Evolutionary conservation across 2,888 invertebrate species (phyloP).

Genomic region (Slavum lentiscoides): DNA sequence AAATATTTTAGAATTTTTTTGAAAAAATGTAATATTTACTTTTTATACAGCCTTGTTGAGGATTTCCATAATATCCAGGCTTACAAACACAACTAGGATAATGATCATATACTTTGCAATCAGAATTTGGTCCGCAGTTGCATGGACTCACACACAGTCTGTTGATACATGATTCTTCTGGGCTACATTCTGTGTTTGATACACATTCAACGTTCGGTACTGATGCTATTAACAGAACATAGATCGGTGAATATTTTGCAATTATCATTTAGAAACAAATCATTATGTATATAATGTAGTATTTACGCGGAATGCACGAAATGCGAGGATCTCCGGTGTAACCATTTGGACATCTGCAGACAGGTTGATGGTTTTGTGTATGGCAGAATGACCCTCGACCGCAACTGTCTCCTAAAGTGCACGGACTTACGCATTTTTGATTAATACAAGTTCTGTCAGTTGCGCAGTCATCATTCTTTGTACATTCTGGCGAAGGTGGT

Average conservation of each 20-base stretch:
- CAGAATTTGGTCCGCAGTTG: conserved; percentile 80
- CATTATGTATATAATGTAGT: conserved; percentile 24
- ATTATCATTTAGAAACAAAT: not conserved
- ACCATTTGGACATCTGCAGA: conserved; percentile 80
- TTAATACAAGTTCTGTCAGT: conserved; percentile 75
- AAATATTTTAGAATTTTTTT: conserved; percentile 57
- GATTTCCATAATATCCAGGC: conserved; percentile 82
- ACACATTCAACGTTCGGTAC: conserved; percentile 73
- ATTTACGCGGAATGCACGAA: conserved; percentile 81
- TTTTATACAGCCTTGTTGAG: conserved; percentile 78
- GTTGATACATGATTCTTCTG: conserved; percentile 82
- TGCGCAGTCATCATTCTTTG: conserved; percentile 76
- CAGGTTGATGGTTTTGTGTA: conserved; percentile 73
- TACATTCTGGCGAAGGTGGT: conserved; percentile 70
- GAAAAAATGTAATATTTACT: conserved; percentile 63
- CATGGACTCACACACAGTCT: conserved; percentile 80
- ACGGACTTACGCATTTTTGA: conserved; percentile 78
- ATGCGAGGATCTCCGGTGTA: conserved; percentile 74
- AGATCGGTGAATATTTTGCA: conserved; percentile 37
- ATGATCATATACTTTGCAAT: conserved; percentile 80
- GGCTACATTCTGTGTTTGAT: conserved; percentile 78
- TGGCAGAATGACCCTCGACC: conserved; percentile 81
- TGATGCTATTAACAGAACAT: conserved; percentile 63
- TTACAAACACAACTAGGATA: conserved; percentile 84
- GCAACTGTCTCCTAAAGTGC: conserved; percentile 70